These are phyloP conservation scores for Catharus bicknelli DNA, from an alignment of 2,113 vertebrate species.

Conservation along the genomic window DNA sequence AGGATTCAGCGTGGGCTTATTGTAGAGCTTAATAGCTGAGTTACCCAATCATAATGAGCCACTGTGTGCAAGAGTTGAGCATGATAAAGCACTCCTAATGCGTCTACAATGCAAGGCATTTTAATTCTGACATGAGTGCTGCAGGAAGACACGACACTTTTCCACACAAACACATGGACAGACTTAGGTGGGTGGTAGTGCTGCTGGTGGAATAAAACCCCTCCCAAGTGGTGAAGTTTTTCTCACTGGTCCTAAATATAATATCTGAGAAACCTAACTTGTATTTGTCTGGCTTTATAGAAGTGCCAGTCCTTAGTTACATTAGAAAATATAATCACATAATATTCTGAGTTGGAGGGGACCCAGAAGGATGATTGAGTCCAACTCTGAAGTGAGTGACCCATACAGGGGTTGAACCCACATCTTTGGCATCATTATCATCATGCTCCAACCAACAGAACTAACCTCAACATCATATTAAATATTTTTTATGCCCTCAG, in stretches of 20 bases:
- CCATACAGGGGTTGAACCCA: no score
- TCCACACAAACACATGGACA: constrained; percentile 18
- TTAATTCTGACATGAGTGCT: not conserved
- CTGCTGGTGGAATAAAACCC: not conserved
- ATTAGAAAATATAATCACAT: not conserved
- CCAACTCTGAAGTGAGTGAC: not conserved
- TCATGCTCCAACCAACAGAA: not conserved
- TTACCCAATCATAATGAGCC: constrained; percentile 59
- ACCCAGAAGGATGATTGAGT: not conserved
- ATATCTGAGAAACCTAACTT: not conserved
- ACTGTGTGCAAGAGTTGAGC: constrained; percentile 13
- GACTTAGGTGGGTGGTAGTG: constrained; percentile 33
- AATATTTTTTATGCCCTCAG: not conserved
- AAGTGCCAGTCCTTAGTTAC: not conserved
- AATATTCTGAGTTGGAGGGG: not conserved
- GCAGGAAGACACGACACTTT: not conserved
- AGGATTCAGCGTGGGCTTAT: constrained; percentile 44
- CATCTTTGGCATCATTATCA: not conserved
- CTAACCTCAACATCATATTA: not conserved
- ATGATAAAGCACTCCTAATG: constrained; percentile 56
- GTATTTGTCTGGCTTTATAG: not conserved
- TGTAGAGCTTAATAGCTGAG: constrained; percentile 37
- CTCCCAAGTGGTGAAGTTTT: not conserved
- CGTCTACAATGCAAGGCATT: constrained; percentile 45
- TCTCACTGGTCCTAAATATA: constrained; percentile 2